Percentiles rank a stretch among this genome's conserved stretches.
phyloP scores from a whole-genome alignment of 2,888 invertebrate species.

The Mythimna vitellina region DNA sequence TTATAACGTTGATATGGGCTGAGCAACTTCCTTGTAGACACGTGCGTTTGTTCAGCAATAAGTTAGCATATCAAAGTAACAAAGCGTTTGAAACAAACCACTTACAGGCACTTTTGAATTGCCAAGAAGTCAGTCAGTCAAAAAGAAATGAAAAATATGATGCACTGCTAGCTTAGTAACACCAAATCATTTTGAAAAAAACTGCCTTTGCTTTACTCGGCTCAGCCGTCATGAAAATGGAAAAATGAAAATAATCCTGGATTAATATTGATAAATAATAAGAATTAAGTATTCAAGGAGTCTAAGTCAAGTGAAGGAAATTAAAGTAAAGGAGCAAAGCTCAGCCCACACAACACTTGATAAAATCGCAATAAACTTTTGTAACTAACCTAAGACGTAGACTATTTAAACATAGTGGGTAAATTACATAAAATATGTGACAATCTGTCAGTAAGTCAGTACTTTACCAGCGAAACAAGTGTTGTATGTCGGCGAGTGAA shows the following conservation, averaged over 20 bases:
- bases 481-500: constrained; percentile 28
- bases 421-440: constrained; percentile 27
- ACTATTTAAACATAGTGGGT: constrained; percentile 14
- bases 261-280: background rate
- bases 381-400: constrained; percentile 7
- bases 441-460: constrained; percentile 15
- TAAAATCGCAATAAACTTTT: constrained; percentile 25
- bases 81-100: no score
- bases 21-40: constrained; percentile 38
- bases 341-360: constrained; percentile 16
- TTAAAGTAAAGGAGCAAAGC: background rate
- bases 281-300: background rate
- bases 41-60: constrained; percentile 30
- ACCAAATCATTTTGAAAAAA: background rate
- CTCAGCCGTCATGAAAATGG: background rate
- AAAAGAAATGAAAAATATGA: no score
- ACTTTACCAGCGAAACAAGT: constrained; percentile 39
- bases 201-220: background rate
- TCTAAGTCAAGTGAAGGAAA: background rate
- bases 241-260: background rate
- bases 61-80: background rate
- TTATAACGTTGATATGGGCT: constrained; percentile 27
- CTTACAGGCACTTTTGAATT: no score
- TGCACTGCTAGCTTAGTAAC: background rate
- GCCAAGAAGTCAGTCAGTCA: no score